Conservation (phyloP, 92 coral and sea anemone genomes). For the Phymanthus crucifer region DNA sequence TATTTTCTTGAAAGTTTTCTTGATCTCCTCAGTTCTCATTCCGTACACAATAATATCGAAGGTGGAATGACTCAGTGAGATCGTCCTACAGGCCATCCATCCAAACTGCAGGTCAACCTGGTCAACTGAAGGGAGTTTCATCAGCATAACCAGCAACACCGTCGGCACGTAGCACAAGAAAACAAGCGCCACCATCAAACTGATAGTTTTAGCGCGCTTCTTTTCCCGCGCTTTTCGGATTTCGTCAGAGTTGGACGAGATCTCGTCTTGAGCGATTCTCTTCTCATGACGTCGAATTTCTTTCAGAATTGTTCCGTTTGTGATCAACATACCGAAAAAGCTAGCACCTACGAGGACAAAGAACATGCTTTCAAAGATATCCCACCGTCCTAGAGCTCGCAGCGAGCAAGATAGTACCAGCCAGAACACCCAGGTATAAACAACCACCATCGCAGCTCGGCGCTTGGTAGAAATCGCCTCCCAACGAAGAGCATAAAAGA, state of each 20-base stretch:
- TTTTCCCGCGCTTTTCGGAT: slow-evolving; percentile 23
- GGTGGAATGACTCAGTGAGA: slow-evolving; percentile 7
- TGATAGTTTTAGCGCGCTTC: slow-evolving; percentile 19
- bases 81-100: slow-evolving; percentile 5
- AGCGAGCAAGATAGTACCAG: background rate
- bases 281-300: slow-evolving; percentile 32
- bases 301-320: slow-evolving; percentile 1
- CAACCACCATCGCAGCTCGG: slow-evolving; percentile 2
- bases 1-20: background rate
- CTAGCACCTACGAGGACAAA: background rate
- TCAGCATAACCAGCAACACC: background rate
- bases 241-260: slow-evolving; percentile 12
- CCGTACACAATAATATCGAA: slow-evolving; percentile 26
- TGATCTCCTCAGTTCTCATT: slow-evolving; percentile 8
- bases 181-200: background rate
- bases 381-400: slow-evolving; percentile 9
- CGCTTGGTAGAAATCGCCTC: slow-evolving; percentile 9
- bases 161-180: slow-evolving; percentile 9
- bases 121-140: background rate
- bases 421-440: slow-evolving; percentile 19
- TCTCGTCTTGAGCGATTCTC: slow-evolving; percentile 16
- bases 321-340: background rate
- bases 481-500: slow-evolving; percentile 25
- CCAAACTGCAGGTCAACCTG: background rate
- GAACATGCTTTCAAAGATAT: background rate